Evolutionary conservation across 2,888 invertebrate genomes (phyloP).

Genomic region (Hyalella azteca): DNA sequence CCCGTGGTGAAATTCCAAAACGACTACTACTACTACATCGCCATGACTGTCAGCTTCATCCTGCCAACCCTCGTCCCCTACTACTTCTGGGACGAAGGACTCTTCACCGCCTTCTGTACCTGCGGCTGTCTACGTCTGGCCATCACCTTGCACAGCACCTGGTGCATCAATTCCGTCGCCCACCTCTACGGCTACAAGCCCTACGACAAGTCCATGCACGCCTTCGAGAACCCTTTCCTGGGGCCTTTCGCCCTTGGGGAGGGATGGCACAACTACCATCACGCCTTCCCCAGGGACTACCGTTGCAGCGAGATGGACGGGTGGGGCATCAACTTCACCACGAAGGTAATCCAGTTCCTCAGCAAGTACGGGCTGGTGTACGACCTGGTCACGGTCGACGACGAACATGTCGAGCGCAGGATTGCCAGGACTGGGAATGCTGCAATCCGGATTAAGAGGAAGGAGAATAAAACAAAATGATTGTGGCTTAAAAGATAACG

Average conservation of each 20-base stretch:
- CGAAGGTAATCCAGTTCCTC: constrained; percentile 79
- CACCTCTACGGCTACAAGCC: constrained; percentile 91
- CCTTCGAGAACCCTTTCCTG: constrained; percentile 60
- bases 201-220: constrained; percentile 72
- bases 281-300: constrained; percentile 92
- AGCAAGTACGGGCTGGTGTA: constrained; percentile 86
- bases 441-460: constrained; percentile 59
- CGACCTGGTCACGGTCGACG: constrained; percentile 78
- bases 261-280: constrained; percentile 95
- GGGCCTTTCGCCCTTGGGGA: constrained; percentile 74
- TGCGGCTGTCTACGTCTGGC: constrained; percentile 81
- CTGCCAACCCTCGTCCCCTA: constrained; percentile 81
- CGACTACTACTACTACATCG: constrained; percentile 77
- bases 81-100: constrained; percentile 84
- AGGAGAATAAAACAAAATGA: too few species aligned
- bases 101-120: constrained; percentile 81
- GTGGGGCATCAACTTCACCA: constrained; percentile 74
- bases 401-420: constrained; percentile 73
- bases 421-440: constrained; percentile 78
- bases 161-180: constrained; percentile 90
- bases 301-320: constrained; percentile 77
- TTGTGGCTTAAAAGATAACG: too few species aligned
- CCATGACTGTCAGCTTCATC: constrained; percentile 79
- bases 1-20: constrained; percentile 84
- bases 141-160: constrained; percentile 86